Evolutionary conservation across 2,113 vertebrate species (phyloP), one percentile per base, ranked within the genome.

Genomic region (Holacanthus passer): DNA sequence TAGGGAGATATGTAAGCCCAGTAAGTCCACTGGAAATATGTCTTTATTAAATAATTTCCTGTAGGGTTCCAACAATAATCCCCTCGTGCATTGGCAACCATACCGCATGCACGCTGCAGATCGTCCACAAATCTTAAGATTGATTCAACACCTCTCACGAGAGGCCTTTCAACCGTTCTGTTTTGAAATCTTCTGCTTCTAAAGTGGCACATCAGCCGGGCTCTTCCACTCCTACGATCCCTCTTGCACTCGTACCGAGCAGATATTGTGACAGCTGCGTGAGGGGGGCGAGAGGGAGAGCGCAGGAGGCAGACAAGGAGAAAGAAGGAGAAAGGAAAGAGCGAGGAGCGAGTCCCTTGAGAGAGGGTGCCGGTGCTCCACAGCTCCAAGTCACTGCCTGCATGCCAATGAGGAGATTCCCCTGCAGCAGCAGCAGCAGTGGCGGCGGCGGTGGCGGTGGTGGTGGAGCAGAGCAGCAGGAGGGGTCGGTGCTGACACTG

Each of bases 391-490:
- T 81, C 92, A 60, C 91, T 17, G 73, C 90, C 82, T 94, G 93
- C 92, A 94, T 94, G 90, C 93, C 93, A 94, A 94, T 94, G 93
- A 94, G 93, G 89, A 94, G 93, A 94, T 94, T 94, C 93, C 93
- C 92, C 85, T 91, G 92, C 93, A 91, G 90, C 81, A 71, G 85
- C 85, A 78, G 79, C 63, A 56, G 82, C 43, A 14, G n/a, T n/a
- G n/a, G n/a, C n/a, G 87, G 79, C 71, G 41, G 84, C 43, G 11
- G 87, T 41, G 20, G 79, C 56, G 5, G 58, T 2, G 5, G 79
- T 32, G 52, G 86, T 77, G 77, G 58, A 79, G 73, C 69, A 79
- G 73, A 88, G 83, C 86, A 89, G 82, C 85, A 83, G 89, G 86
- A 86, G 89, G 91, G 84, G 90, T 48, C 16, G 27, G 4, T 24